Evolutionary conservation across 1,140 invertebrate species (phyloP).

Genomic region (Drosophila mayri): DNA sequence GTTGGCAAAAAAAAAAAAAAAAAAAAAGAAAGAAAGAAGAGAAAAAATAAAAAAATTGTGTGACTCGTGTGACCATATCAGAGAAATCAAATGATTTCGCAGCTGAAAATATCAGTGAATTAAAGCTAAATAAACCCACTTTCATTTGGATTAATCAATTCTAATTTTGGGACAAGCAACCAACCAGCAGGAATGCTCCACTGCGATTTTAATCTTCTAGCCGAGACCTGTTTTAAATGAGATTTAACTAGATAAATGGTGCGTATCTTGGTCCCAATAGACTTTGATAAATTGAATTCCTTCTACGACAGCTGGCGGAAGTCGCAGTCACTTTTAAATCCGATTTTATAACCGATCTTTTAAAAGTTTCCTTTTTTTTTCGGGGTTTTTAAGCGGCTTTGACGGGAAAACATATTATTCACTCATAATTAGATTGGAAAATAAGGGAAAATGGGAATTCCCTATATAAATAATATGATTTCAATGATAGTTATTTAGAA

Average conservation of each 20-base stretch:
- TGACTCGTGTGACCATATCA: conserved; percentile 48
- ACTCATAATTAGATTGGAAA: neutral
- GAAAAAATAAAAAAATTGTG: conserved; percentile 23
- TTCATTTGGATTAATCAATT: conserved; percentile 77
- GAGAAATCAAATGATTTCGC: conserved; percentile 33
- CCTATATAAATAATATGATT: neutral
- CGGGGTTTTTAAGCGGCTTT: neutral
- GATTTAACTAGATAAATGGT: conserved; percentile 81
- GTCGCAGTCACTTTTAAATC: conserved; percentile 26
- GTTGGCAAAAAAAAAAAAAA: conserved; percentile 31
- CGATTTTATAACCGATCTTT: conserved; percentile 35
- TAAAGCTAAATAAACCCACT: conserved; percentile 46
- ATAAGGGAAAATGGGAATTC: neutral
- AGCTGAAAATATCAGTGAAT: conserved; percentile 24
- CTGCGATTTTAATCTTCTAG: conserved; percentile 49
- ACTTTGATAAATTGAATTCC: conserved; percentile 43
- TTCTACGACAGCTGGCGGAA: conserved; percentile 18
- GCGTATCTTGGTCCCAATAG: conserved; percentile 62
- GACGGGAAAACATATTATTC: neutral
- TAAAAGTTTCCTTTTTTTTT: neutral
- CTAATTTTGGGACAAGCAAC: conserved; percentile 21
- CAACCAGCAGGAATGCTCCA: conserved; percentile 31
- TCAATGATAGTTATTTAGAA: no score
- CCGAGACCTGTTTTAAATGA: conserved; percentile 75
- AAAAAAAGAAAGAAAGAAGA: neutral